These are phyloP conservation scores for Dynastes tityus DNA, from an alignment of 2,888 invertebrate species.

Conservation along the genomic window DNA sequence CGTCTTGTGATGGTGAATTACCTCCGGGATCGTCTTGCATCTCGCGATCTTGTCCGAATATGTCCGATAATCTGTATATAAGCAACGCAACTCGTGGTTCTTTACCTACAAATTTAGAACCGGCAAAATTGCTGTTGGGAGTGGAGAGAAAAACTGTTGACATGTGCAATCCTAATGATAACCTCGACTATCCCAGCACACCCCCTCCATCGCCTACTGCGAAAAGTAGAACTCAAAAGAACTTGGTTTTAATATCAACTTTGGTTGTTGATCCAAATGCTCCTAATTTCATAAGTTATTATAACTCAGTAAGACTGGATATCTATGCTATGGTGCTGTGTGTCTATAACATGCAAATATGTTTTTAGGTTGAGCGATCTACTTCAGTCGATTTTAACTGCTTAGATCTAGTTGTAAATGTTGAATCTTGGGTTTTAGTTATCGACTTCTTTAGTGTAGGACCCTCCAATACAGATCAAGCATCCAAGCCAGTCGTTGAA, in stretches of 20 bases:
- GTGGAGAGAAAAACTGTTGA: conserved; percentile 15
- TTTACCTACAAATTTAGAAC: conserved; percentile 76
- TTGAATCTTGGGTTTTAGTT: conserved; percentile 96
- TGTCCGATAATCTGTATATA: conserved; percentile 68
- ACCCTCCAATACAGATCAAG: conserved; percentile 25
- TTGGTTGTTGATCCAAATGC: conserved; percentile 79
- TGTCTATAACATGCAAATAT: neutral
- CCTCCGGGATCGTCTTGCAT: conserved; percentile 72
- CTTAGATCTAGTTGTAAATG: conserved; percentile 90
- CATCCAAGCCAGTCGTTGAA: conserved; percentile 37
- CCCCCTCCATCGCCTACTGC: conserved; percentile 82
- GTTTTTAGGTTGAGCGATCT: conserved; percentile 75
- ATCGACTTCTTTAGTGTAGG: conserved; percentile 90
- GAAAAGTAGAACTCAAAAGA: conserved; percentile 73
- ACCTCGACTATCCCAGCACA: conserved; percentile 70
- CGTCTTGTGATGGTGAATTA: conserved; percentile 72
- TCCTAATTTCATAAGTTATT: conserved; percentile 77
- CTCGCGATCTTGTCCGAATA: conserved; percentile 88
- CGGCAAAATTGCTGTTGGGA: conserved; percentile 70
- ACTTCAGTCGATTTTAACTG: conserved; percentile 91
- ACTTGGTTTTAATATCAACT: conserved; percentile 82
- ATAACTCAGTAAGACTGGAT: conserved; percentile 72
- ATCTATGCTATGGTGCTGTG: neutral
- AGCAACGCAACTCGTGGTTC: conserved; percentile 69
- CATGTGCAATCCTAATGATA: conserved; percentile 48